These are phyloP conservation scores for Pachyramphus minor DNA, from an alignment of 2,113 vertebrate species.

Conservation along the genomic window DNA sequence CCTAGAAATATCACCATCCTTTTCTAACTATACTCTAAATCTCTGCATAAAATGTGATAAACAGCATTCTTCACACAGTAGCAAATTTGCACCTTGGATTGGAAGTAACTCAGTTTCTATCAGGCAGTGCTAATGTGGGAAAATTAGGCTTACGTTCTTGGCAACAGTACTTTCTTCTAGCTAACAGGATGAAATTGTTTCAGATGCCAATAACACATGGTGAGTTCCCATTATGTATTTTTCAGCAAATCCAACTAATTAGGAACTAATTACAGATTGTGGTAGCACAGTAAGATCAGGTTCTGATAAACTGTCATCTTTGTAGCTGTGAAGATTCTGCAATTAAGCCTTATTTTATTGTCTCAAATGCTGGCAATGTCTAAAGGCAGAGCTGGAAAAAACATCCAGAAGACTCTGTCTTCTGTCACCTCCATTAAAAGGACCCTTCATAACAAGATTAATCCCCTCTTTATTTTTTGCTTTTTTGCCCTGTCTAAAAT, in stretches of 20 bases:
- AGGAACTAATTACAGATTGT: slow-evolving; percentile 39
- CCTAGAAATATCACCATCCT: not conserved
- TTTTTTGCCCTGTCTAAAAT: not conserved
- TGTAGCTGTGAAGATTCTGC: not conserved
- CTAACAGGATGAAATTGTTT: slow-evolving; percentile 20
- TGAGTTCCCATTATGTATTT: slow-evolving; percentile 16
- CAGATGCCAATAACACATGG: slow-evolving; percentile 34
- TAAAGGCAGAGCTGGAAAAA: not conserved
- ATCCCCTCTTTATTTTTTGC: not conserved
- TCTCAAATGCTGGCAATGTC: not conserved
- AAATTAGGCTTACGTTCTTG: not conserved
- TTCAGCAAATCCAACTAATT: slow-evolving; percentile 59
- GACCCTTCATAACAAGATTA: not conserved
- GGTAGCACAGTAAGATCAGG: slow-evolving; percentile 1
- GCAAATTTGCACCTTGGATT: slow-evolving; percentile 6
- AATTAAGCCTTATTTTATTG: slow-evolving; percentile 33
- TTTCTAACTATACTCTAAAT: not conserved
- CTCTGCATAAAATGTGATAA: not conserved
- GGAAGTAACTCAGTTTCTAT: slow-evolving; percentile 40
- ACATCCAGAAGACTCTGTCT: not conserved
- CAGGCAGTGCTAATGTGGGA: not conserved
- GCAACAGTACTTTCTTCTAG: slow-evolving; percentile 2
- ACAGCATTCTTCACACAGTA: not conserved
- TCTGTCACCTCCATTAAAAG: not conserved
- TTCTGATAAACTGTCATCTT: slow-evolving; percentile 34